These are phyloP conservation scores for Oxycera nigricornis DNA, from an alignment of 2,888 invertebrate species.

Conservation along the genomic window DNA sequence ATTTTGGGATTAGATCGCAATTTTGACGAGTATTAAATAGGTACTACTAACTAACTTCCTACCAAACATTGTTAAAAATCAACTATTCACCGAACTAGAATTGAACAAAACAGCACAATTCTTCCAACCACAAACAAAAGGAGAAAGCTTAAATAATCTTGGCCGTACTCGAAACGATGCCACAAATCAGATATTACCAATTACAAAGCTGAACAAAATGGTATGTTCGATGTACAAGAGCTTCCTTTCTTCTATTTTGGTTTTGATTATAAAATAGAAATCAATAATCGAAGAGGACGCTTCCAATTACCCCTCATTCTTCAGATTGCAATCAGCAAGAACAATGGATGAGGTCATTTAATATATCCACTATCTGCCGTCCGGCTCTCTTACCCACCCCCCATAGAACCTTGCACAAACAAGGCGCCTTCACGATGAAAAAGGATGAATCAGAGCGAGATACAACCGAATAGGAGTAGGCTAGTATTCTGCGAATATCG, in stretches of 20 bases:
- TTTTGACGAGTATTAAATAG: too few relatives aligned
- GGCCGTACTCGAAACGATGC: too few relatives aligned
- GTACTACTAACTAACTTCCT: too few relatives aligned
- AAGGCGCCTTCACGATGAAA: not conserved
- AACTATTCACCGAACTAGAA: too few relatives aligned
- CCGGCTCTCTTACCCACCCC: not conserved
- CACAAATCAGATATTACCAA: constrained; percentile 4
- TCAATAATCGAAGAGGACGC: constrained; percentile 36
- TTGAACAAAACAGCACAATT: too few relatives aligned
- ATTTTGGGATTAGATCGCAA: too few relatives aligned
- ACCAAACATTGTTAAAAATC: too few relatives aligned
- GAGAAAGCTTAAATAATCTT: too few relatives aligned
- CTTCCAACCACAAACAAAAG: not conserved
- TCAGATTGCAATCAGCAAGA: constrained; percentile 38
- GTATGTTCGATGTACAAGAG: not conserved
- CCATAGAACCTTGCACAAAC: constrained; percentile 6
- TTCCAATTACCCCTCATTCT: constrained; percentile 38
- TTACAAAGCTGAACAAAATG: not conserved
- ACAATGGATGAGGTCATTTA: constrained; percentile 40
- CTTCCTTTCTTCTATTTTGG: not conserved
- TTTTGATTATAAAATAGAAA: constrained; percentile 36
- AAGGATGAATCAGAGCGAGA: constrained; percentile 14
- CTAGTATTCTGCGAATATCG: constrained; percentile 6
- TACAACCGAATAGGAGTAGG: not conserved
- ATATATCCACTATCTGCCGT: constrained; percentile 17